Base-by-base conservation (phyloP, 2,113 vertebrate species). In the Petaurus breviceps region DNA sequence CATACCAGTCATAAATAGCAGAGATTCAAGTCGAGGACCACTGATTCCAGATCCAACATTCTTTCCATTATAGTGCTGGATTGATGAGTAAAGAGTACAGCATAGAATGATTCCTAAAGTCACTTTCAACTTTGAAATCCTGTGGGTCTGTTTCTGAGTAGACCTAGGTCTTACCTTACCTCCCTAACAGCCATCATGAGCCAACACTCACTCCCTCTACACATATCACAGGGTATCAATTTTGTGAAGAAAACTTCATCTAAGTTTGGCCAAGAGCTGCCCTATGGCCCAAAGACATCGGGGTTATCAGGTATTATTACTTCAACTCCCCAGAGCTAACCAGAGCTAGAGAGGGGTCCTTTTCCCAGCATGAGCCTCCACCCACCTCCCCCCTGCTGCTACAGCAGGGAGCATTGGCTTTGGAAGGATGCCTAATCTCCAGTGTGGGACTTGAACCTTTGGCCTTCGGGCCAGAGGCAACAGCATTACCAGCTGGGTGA, bases 371-470 rank as follows among this genome's bases (percentile, higher is more conserved):
- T 8, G 26, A 0, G 2, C 25, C 3, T 0, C 77, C 6, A 49
- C 37, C 92, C 1, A 2, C 53, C 90, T 91, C 91, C 68, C 23
- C 16, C 46, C 92, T 1, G 61, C 94, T 89, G 93, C 90, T 14
- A 91, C 51, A 91, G 89, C 3, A 28, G 43, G 61, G 47, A 92
- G 68, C 46, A 3, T 8, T 47, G 53, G 46, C 50, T 94, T 95
- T 97, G 97, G 95, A 89, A 92, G 49, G 37, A 37, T 54, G 97
- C 97, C 98, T 97, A 19, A 26, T 94, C 94, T 92, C 96, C 95
- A 68, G 94, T 97, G 94, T 98, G 97, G 95, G 43, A 95, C 92
- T 96, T 97, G 98, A 98, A 97, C 97, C 93, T 46, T 95, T 97
- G 97, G 90, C 97, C 96, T 97, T 90, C 31, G 28, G 25, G 49